A percentile compares a stretch with the other conserved stretches of the same genome.
Evolutionary conservation across 1,140 invertebrate species (phyloP).

Genomic region (Leptopilina boulardi): DNA sequence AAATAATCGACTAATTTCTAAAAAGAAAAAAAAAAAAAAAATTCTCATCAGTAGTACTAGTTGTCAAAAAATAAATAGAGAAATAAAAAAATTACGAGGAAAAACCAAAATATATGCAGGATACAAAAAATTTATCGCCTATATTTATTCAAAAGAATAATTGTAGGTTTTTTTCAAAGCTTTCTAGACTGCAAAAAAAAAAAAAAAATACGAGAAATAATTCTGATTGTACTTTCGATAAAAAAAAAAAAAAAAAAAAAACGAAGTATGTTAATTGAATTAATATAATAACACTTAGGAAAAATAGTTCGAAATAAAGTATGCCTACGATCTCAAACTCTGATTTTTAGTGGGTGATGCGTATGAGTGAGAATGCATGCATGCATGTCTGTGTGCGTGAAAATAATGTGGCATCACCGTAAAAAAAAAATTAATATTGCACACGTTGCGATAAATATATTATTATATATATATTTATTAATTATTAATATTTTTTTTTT

Average conservation of each 20-base stretch:
- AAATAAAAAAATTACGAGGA: too few species aligned
- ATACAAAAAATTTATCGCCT: too few species aligned
- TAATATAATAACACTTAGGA: neutral
- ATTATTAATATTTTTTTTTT: neutral
- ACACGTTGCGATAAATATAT: slow-evolving; percentile 62
- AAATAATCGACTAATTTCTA: neutral
- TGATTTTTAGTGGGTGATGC: neutral
- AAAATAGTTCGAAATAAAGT: slow-evolving; percentile 13
- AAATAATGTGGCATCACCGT: slow-evolving; percentile 69
- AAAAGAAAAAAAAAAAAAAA: neutral
- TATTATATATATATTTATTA: slow-evolving; percentile 53
- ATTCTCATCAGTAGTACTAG: neutral
- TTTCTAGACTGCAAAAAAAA: neutral
- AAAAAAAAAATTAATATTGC: slow-evolving; percentile 45
- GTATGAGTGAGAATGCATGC: slow-evolving; percentile 12
- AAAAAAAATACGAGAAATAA: neutral
- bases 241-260: neutral
- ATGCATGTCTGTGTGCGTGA: slow-evolving; percentile 37
- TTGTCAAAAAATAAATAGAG: too few species aligned
- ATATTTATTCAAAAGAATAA: too few species aligned
- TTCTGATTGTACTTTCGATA: slow-evolving; percentile 18
- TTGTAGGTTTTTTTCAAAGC: neutral
- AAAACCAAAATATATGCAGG: too few species aligned
- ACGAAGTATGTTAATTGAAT: slow-evolving; percentile 24
- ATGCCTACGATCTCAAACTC: slow-evolving; percentile 22